Base-by-base conservation (phyloP, 1,140 invertebrate species). In the Euwallacea fornicatus region DNA sequence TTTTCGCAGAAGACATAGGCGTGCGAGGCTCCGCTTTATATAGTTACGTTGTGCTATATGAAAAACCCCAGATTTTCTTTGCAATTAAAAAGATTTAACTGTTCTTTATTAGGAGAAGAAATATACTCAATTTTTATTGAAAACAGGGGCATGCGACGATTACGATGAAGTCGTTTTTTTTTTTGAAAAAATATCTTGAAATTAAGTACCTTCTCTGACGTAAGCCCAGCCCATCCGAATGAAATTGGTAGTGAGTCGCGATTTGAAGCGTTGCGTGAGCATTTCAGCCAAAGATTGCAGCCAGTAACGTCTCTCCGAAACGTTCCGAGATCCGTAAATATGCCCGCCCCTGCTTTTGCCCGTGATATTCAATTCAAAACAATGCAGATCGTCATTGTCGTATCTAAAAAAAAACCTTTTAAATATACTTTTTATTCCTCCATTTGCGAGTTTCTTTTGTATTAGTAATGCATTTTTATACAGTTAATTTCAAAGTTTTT, bases 221-320 rank as follows among this genome's bases (percentile, higher is more conserved):
- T 88, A 90, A 69, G 86, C 86, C 88, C 88, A 90, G 7, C 89
- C 89, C 66, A 85, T 86, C 76, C 87, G 80, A 9, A 84, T 86
- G 72, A 86, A 88, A 73, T 89, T 86, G 3, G 85, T 82, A 0
- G 85, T 84, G 44, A 88, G 84, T 71, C 84, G 86, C 0, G 83
- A 74, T n/a, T 86, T 85, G 78, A 91, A 88, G 41, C 82, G 81
- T 43, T 83, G 81, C 2, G 88, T 90, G 10, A 89, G 74, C 62
- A 83, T 83, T 78, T 90, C 88, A 9, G 90, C 80, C 42, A 90
- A 81, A 77, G 86, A 88, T 77, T 89, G 88, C 81, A 90, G 88
- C 89, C 89, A 91, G 43, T 88, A 79, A 64, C 86, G 81, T 66
- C 87, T 77, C 75, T 89, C 87, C 0, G 83, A 82, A 21, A 83